These are phyloP conservation scores for Holothuria glaberrima DNA, from an alignment of 35 echinoderm and acorn worm genomes.

Conservation along the genomic window DNA sequence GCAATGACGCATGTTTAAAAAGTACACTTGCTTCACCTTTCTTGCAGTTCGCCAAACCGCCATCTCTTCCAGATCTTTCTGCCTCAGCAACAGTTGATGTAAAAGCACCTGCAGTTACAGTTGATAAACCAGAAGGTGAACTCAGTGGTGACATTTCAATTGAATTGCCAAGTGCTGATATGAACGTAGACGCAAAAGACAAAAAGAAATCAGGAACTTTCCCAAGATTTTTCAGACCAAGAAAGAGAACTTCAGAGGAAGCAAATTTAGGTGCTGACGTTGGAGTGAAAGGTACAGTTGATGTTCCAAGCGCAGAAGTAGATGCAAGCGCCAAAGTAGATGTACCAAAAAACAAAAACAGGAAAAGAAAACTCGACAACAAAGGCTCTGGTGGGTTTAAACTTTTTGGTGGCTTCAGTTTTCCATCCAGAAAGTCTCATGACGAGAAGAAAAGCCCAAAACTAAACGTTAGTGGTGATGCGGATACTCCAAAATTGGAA, in stretches of 20 bases:
- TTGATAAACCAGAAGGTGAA: conserved; percentile 51
- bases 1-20: too few relatives aligned
- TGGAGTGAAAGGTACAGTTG: conserved; percentile 49
- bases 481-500: conserved; percentile 18
- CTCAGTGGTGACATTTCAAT: conserved; percentile 47
- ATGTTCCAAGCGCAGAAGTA: conserved; percentile 56
- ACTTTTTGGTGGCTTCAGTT: conserved; percentile 52
- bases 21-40: not conserved
- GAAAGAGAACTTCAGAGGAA: conserved; percentile 72
- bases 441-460: conserved; percentile 15
- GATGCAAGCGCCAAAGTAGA: conserved; percentile 66
- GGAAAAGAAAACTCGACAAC: conserved; percentile 54
- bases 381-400: conserved; percentile 50
- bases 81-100: conserved; percentile 29
- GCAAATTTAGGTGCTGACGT: conserved; percentile 64
- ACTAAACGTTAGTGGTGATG: conserved; percentile 16
- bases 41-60: conserved; percentile 42
- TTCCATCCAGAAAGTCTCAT: conserved; percentile 36
- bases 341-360: conserved; percentile 55
- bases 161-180: conserved; percentile 45
- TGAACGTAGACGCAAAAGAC: conserved; percentile 50
- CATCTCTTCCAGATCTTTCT: conserved; percentile 19
- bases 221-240: conserved; percentile 59
- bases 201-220: conserved; percentile 62
- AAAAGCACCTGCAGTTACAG: conserved; percentile 32